phyloP scores from a whole-genome alignment of 1,140 invertebrate genomes.

The Zophobas atratus region DNA sequence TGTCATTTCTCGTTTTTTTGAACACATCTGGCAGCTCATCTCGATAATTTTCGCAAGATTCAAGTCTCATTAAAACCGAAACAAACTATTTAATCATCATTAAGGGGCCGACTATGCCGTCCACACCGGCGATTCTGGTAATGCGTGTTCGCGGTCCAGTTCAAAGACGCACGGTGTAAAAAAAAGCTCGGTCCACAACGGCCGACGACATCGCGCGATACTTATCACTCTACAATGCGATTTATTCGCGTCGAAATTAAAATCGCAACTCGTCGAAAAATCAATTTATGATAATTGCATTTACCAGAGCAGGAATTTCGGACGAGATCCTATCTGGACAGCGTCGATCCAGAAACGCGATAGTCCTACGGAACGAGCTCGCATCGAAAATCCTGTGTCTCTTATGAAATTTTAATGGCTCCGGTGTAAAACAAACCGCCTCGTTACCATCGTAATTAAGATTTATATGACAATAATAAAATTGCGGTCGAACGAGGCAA shows the following conservation, averaged over 20 bases:
- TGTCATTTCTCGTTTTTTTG: neutral
- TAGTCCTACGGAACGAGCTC: conserved; percentile 33
- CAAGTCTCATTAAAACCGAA: neutral
- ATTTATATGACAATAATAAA: conserved; percentile 45
- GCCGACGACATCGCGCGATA: conserved; percentile 20
- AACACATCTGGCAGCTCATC: neutral
- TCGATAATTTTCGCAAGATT: conserved; percentile 2
- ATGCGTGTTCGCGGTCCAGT: neutral
- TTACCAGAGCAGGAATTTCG: conserved; percentile 46
- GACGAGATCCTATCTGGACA: conserved; percentile 48
- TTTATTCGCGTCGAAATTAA: conserved; percentile 55
- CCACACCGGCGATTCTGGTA: conserved; percentile 4
- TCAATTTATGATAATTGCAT: conserved; percentile 57
- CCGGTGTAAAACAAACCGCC: conserved; percentile 44
- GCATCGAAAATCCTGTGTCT: conserved; percentile 17
- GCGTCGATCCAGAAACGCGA: conserved; percentile 46
- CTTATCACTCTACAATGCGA: conserved; percentile 39
- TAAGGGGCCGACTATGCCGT: conserved; percentile 8
- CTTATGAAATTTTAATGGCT: conserved; percentile 48
- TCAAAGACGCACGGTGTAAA: neutral
- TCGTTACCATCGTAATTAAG: conserved; percentile 47
- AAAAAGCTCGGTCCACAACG: neutral
- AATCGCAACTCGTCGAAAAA: conserved; percentile 52
- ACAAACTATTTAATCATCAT: conserved; percentile 24
- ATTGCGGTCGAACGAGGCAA: conserved; percentile 23